Conservation (phyloP, 2,113 vertebrate genomes). For the Piprites chloris region DNA sequence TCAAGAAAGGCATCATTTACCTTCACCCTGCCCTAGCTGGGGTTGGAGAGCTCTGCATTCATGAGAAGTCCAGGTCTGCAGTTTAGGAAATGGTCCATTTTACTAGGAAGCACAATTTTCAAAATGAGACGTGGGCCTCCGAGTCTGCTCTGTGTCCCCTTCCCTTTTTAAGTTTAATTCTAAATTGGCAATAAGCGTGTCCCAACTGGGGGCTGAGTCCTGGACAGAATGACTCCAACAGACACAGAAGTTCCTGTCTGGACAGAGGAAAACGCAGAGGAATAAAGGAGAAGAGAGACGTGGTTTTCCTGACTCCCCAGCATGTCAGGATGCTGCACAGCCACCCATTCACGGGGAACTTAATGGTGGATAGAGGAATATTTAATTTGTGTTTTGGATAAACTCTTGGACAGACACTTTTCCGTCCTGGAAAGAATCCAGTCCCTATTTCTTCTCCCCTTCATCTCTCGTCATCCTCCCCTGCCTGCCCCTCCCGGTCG, state of each 20-base stretch:
- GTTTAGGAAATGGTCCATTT: background rate
- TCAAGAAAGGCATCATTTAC: background rate
- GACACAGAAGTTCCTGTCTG: background rate
- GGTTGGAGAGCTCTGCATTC: background rate
- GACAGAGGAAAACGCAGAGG: background rate
- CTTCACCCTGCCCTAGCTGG: background rate
- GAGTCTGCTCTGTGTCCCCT: background rate
- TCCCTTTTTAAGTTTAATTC: background rate
- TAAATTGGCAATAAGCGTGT: background rate
- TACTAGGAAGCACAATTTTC: background rate
- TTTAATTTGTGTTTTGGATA: background rate
- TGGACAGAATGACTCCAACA: background rate
- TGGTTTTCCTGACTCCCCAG: background rate
- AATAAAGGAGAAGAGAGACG: background rate
- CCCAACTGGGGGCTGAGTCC: background rate
- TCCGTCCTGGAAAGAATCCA: background rate
- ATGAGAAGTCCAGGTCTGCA: background rate
- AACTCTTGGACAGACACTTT: conserved; percentile 30
- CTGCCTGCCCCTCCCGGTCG: background rate
- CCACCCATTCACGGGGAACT: background rate
- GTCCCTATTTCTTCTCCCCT: background rate
- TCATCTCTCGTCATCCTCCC: background rate
- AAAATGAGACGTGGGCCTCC: background rate
- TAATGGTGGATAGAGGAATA: background rate
- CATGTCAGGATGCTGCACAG: background rate